Percentiles rank a stretch among this genome's conserved stretches.
Conservation (phyloP, 2,888 invertebrate species). For the Leptopilina syphax region DNA sequence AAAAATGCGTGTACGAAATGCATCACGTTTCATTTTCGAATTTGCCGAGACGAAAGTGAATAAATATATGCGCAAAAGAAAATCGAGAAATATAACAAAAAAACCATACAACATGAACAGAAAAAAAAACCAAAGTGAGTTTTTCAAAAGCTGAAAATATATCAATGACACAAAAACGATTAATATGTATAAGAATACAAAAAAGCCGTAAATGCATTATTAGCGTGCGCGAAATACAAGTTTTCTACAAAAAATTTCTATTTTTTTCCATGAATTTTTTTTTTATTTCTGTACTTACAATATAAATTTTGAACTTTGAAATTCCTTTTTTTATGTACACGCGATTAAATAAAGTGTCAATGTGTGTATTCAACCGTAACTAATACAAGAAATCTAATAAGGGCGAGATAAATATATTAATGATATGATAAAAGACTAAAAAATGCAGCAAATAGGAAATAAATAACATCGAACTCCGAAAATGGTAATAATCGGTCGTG, state of each 20-base stretch:
- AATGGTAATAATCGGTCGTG: conserved; percentile 58
- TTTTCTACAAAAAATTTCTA: conserved; percentile 8
- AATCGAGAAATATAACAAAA: neutral
- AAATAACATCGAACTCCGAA: conserved; percentile 58
- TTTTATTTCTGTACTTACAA: neutral
- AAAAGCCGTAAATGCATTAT: conserved; percentile 36
- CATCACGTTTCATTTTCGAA: conserved; percentile 6
- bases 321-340: conserved; percentile 2
- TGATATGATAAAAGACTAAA: conserved; percentile 55
- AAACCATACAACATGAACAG: conserved; percentile 2
- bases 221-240: conserved; percentile 27
- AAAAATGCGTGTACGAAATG: conserved; percentile 55
- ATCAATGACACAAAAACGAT: conserved; percentile 39
- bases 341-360: conserved; percentile 32
- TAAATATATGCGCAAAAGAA: conserved; percentile 25
- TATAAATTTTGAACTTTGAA: neutral
- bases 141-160: conserved; percentile 12
- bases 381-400: conserved; percentile 47
- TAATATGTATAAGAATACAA: conserved; percentile 6
- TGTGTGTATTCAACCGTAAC: conserved; percentile 60
- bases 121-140: conserved; percentile 44
- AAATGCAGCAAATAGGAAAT: conserved; percentile 66
- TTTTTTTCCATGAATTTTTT: neutral
- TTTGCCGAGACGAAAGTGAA: conserved; percentile 15
- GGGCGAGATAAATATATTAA: conserved; percentile 37